Base-by-base conservation (phyloP, 2,888 invertebrate species). In the Micoletzkya japonica region DNA sequence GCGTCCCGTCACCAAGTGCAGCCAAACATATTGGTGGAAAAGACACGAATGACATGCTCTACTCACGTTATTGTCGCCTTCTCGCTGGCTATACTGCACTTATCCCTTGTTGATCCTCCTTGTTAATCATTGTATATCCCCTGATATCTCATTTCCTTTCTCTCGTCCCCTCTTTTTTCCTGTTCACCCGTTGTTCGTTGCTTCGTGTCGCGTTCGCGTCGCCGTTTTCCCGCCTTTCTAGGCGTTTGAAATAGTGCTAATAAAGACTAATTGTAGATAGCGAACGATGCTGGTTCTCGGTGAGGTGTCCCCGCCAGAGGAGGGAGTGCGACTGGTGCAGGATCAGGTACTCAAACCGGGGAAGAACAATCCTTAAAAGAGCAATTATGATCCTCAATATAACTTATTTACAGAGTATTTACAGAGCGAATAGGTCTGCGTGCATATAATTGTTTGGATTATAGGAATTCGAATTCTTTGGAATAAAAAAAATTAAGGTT, bases 301-400 rank as follows among this genome's bases (percentile, higher is more conserved):
- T 26, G 72, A 76, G 26, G 73, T 75, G 56, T 28, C 72, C 3
- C 24, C 58, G 32, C 83, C 83, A 10, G 74, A 72, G 20, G 77
- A 80, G 44, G 77, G 76, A 7, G 75, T 83, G 7, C 76, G 77
- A 20, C 50, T 78, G 10, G 64, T 69, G 14, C 77, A 81, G 44
- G 68, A 71, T 0, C 79, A 81, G 50, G 83, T 83, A 2, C 75
- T n/a, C n/a, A n/a, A n/a, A n/a, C n/a, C n/a, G n/a, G n/a, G n/a
- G n/a, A n/a, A n/a, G 54, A n/a, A 54, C n/a, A n/a, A n/a, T n/a
- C n/a, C n/a, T n/a, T n/a, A n/a, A n/a, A n/a, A n/a, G n/a, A n/a
- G n/a, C n/a, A n/a, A n/a, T n/a, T n/a, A n/a, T n/a, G n/a, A n/a
- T n/a, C n/a, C n/a, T n/a, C n/a, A n/a, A n/a, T n/a, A n/a, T n/a